Evolutionary conservation across 2,113 vertebrate genomes (phyloP), one percentile per base, ranked within the genome.

Genomic region (Carassius carassius): DNA sequence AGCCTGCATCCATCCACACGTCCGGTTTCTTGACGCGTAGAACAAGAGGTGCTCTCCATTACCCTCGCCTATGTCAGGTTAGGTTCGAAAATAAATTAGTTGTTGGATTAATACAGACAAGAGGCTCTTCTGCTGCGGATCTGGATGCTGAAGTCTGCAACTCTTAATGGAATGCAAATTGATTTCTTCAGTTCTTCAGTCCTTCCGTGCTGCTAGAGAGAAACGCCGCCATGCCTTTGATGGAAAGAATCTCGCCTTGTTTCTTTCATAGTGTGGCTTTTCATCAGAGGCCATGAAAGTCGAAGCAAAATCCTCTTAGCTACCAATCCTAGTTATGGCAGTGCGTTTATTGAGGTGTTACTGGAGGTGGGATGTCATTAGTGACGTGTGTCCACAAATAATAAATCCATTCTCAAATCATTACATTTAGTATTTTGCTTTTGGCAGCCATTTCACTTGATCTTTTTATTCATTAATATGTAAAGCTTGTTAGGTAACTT

Each of bases 131-230:
- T 78, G 87, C 86, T n/a, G 77, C 69, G 60, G 84, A 67, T 72
- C 70, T 25, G 72, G 70, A 86, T 56, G 63, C 47, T 5, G 63
- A 67, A 75, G 77, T 81, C 79, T 72, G 84, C 72, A 88, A 70
- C 87, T 72, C 63, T 86, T 90, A 86, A 90, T 88, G 82, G 81
- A 84, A 90, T 88, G 79, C 84, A 89, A 86, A 88, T 87, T 88
- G 88, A 90, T 88, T 87, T 87, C 82, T 82, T 82, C 65, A 82
- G 78, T 41, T 81, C 49, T 78, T 81, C 47, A 10, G 12, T 51
- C 56, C 70, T 80, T 83, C 84, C 41, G 32, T 73, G 69, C 81
- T n/a, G 4, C 37, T 82, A 56, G 49, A 74, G 84, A 81, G 82
- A 84, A 73, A 72, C 17, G 13, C 85, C 17, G 29, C 65, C 51